A percentile compares a stretch with the other conserved stretches of the same genome.
Evolutionary conservation across 2,888 invertebrate species (phyloP).

Genomic region (Atrina japonica): DNA sequence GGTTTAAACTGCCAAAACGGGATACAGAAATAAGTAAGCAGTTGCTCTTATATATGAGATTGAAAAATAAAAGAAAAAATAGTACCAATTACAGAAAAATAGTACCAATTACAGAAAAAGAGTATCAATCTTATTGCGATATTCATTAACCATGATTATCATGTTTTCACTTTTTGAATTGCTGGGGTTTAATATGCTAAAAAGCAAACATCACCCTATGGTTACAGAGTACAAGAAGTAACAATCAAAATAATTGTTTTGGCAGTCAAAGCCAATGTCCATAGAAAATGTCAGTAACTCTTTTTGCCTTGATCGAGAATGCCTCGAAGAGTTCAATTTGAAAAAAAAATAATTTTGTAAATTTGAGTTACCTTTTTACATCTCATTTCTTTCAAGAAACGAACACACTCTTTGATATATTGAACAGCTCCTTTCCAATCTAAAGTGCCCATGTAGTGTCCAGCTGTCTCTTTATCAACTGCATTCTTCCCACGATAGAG

Average conservation of each 20-base stretch:
- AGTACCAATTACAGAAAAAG: no score
- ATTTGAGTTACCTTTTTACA: conserved; percentile 57
- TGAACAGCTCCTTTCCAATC: conserved; percentile 75
- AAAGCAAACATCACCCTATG: no score
- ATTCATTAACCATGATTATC: no score
- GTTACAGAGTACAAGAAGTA: background rate
- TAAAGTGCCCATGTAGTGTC: conserved; percentile 70
- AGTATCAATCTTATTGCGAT: no score
- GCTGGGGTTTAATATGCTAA: no score
- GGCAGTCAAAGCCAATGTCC: no score
- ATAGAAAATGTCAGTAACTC: background rate
- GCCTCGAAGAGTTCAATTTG: background rate
- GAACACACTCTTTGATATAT: conserved; percentile 71
- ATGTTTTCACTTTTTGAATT: no score
- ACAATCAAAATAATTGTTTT: background rate
- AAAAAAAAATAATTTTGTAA: background rate
- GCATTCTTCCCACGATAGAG: conserved; percentile 74
- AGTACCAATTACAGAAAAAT: no score
- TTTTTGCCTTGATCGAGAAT: background rate
- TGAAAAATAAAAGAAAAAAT: no score
- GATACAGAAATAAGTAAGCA: no score
- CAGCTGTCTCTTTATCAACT: conserved; percentile 70
- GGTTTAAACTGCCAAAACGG: no score
- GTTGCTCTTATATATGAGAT: no score
- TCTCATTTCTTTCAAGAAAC: conserved; percentile 61